Evolutionary conservation across 2,888 invertebrate genomes (phyloP), one percentile per base, ranked within the genome.

Genomic region (Pseudococcus longispinus): DNA sequence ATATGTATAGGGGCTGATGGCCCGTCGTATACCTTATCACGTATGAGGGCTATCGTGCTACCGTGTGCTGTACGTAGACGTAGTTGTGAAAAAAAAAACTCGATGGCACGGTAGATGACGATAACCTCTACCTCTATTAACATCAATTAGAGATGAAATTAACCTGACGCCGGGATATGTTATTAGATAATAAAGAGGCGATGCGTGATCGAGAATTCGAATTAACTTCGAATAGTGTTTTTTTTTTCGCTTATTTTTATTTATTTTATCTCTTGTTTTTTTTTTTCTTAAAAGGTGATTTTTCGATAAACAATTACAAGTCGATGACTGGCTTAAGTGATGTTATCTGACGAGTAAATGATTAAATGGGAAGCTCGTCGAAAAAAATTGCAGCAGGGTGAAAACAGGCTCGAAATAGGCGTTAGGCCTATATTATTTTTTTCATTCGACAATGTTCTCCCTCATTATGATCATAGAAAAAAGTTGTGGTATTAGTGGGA

Each of bases 111-210:
- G 84, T 65, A 42, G 60, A 65, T 65, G 84, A 65, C 84, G 84
- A 84, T 70, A 86, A 86, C 86, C 86, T 86, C 80, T 86, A 86
- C 86, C 86, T 86, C 86, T 86, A 86, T 86, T 86, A 86, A 86
- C 86, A 86, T 77, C 86, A 86, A 77, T 86, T 86, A 86, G 77
- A 86, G 86, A 46, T 46, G 51, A 86, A 80, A 86, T 86, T 86
- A 86, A 86, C 86, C 86, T 86, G 86, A 86, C 86, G 86, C 86
- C 86, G 80, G 86, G 42, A 80, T 42, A 42, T 80, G 42, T 80
- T 80, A 80, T 80, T 80, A 70, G 29, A 70, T 29, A 29, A 70
- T 70, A 29, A 70, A 70, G 29, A 70, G 70, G 70, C 70, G 70
- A 70, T 70, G 13, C 70, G 29, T 29, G 70, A 70, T 70, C 29